Conservation (phyloP, 2,797 vertebrate species). For the Poliocrania exsul region DNA sequence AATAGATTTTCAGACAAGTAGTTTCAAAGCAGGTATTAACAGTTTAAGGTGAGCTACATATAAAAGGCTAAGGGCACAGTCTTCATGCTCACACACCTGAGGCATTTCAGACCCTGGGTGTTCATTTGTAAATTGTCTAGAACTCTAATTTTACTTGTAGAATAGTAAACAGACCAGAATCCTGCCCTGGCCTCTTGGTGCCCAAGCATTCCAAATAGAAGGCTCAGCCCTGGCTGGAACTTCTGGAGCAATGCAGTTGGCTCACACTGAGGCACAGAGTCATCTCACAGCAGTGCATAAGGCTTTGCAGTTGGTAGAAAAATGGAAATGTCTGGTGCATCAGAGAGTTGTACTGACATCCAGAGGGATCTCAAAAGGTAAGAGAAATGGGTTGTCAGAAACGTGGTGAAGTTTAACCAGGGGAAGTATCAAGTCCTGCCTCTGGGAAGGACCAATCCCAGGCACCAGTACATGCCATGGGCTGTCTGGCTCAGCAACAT, state of each 20-base stretch:
- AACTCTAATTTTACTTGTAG: neutral
- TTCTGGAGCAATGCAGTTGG: neutral
- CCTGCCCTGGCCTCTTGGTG: neutral
- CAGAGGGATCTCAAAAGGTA: neutral
- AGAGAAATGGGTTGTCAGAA: neutral
- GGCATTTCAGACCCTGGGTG: neutral
- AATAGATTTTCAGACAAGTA: neutral
- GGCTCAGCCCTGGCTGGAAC: neutral
- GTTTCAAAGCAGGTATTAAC: neutral
- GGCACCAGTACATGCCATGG: neutral
- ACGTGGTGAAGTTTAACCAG: accelerated
- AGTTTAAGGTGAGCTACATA: neutral
- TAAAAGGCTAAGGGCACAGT: neutral
- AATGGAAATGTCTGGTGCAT: neutral
- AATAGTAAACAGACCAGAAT: neutral
- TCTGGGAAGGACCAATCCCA: neutral
- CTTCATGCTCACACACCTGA: neutral
- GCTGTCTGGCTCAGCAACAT: accelerated
- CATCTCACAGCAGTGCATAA: accelerated
- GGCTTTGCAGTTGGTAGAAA: neutral
- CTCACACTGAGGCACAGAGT: accelerated
- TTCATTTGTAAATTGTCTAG: neutral
- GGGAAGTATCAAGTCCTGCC: neutral
- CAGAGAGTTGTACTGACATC: accelerated
- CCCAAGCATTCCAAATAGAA: neutral